Evolutionary conservation across 2,888 invertebrate species (phyloP), one percentile per base, ranked within the genome.

Genomic region (Dimorphilus gyrociliatus): DNA sequence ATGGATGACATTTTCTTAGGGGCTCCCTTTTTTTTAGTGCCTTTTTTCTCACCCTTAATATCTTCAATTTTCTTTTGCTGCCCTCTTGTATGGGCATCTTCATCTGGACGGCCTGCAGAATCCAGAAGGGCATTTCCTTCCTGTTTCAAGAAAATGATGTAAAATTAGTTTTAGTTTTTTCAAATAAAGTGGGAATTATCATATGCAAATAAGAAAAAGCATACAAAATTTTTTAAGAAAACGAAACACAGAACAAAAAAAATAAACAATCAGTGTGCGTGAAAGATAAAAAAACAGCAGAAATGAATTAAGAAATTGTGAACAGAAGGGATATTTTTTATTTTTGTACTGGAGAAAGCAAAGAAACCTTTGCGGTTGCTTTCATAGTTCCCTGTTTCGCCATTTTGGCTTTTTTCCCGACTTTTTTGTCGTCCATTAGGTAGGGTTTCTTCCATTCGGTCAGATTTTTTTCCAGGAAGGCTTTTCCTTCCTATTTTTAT

Each of bases 1-100:
- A 56, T 56, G 3, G 55, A 54, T 13, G 40, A 40, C 14, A 46
- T 50, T 38, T 51, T 53, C 41, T 55, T 55, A 38, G 55, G 54
- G 2, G 47, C 36, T 4, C 50, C 43, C 2, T 53, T 43, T 29
- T 44, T 43, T 3, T 36, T 32, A 5, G 37, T 27, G 2, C 36
- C 33, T 5, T 36, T 27, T 10, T 31, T 29, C 29, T 53, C 53
- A 1, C 45, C 39, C 23, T 45, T 42, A 18, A 53, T 44, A 3
- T 50, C 49, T 10, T 51, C 48, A 19, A 52, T 41, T 25, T 51
- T 46, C 26, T 50, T 48, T 37, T 54, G 49, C 35, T 55, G 53
- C 4, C 51, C 48, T 16, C 53, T 32, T 7, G 52, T 52, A 23
- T 41, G 36, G 14, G 50, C 52, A 39, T 53, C 55, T 2, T 36